These are phyloP conservation scores for Doryteuthis pealeii DNA, from an alignment of 1,140 invertebrate species.

Conservation along the genomic window DNA sequence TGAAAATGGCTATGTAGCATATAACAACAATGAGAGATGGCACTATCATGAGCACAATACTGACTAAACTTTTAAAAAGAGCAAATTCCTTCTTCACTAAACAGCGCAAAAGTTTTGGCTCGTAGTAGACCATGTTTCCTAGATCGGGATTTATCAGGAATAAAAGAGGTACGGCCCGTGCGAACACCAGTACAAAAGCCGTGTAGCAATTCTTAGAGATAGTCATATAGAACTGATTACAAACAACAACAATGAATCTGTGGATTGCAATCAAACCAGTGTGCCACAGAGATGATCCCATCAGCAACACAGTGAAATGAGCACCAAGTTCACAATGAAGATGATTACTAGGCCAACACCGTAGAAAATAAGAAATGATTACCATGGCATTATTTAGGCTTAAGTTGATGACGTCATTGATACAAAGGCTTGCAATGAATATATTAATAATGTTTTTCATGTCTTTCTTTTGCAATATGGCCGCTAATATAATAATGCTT, in stretches of 20 bases:
- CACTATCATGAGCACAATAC: constrained; percentile 53
- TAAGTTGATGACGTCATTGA: constrained; percentile 59
- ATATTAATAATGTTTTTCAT: constrained; percentile 56
- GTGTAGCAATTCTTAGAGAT: constrained; percentile 56
- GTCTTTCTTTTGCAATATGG: constrained; percentile 42
- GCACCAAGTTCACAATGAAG: constrained; percentile 52
- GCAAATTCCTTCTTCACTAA: constrained; percentile 50
- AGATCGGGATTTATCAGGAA: constrained; percentile 54
- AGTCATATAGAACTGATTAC: constrained; percentile 56
- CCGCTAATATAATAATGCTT: constrained; percentile 46
- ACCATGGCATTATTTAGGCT: constrained; percentile 57
- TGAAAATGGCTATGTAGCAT: constrained; percentile 58
- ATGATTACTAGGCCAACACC: constrained; percentile 46
- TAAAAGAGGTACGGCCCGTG: constrained; percentile 52
- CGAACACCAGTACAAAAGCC: constrained; percentile 50
- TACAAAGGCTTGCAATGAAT: constrained; percentile 57
- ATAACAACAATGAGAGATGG: constrained; percentile 56
- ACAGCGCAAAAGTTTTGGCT: constrained; percentile 55
- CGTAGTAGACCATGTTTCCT: constrained; percentile 53
- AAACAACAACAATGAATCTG: constrained; percentile 57
- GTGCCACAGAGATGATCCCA: constrained; percentile 58
- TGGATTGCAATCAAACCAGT: constrained; percentile 58
- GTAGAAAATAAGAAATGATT: constrained; percentile 52
- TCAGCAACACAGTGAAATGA: constrained; percentile 53
- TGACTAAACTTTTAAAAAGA: constrained; percentile 53